Evolutionary conservation across 2,113 vertebrate species (phyloP).

Genomic region (Protobothrops mucrosquamatus): DNA sequence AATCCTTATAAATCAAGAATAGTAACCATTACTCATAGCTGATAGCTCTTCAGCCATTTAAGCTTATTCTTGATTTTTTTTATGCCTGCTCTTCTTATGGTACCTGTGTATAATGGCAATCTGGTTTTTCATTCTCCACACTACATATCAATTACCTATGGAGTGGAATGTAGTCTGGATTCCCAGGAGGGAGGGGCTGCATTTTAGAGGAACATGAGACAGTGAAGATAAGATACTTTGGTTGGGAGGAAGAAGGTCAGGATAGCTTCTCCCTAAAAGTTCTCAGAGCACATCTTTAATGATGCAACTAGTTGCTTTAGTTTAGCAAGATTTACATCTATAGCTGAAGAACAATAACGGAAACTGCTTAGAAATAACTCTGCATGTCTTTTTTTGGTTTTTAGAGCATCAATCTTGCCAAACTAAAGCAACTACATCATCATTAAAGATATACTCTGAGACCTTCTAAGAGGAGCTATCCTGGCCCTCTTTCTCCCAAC

Average conservation of each 20-base stretch:
- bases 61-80: background rate
- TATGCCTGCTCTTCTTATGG: background rate
- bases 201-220: background rate
- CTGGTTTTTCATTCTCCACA: background rate
- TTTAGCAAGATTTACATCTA: background rate
- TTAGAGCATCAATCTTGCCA: background rate
- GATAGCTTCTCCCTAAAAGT: background rate
- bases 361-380: background rate
- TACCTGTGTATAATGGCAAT: background rate
- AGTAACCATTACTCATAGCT: background rate
- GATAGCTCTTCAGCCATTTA: background rate
- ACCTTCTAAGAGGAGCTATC: background rate
- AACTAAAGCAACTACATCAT: background rate
- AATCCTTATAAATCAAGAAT: background rate
- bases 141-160: background rate
- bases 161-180: background rate
- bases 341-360: background rate
- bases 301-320: background rate
- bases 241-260: background rate
- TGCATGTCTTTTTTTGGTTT: background rate
- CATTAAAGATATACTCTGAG: background rate
- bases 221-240: background rate
- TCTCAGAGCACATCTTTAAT: background rate
- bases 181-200: background rate
- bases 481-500: background rate